phyloP scores from a whole-genome alignment of 1,140 invertebrate species.

The Vollenhovia emeryi region DNA sequence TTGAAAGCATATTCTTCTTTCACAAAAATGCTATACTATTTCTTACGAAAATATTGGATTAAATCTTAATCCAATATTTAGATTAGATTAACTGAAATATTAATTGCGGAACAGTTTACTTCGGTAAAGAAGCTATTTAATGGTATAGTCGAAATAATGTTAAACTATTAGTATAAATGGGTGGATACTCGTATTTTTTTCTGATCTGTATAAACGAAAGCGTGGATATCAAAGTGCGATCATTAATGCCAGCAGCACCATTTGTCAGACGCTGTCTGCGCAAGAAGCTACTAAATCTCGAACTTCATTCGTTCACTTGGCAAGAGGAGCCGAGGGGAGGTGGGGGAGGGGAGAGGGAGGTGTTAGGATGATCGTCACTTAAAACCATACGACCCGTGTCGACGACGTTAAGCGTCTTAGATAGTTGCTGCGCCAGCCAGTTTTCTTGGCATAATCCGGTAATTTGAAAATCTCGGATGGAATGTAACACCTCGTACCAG shows the following conservation, averaged over 20 bases:
- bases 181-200: background rate
- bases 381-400: constrained; percentile 76
- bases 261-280: constrained; percentile 36
- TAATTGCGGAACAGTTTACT: background rate
- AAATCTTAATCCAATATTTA: no score
- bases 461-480: constrained; percentile 80
- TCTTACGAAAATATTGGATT: no score
- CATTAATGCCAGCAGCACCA: background rate
- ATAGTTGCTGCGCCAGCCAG: constrained; percentile 76
- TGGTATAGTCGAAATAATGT: background rate
- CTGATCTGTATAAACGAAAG: background rate
- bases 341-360: background rate
- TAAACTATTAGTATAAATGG: background rate
- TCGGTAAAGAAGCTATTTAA: background rate
- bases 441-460: constrained; percentile 79
- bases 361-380: constrained; percentile 75
- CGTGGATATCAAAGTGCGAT: constrained; percentile 3
- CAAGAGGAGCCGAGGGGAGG: constrained; percentile 41
- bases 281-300: constrained; percentile 49
- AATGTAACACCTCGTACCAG: constrained; percentile 68
- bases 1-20: background rate
- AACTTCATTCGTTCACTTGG: constrained; percentile 54
- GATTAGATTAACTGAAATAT: no score
- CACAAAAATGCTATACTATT: background rate
- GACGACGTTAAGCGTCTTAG: constrained; percentile 76